Conservation (phyloP, 2,113 vertebrate species). For the Tupaia tana region DNA sequence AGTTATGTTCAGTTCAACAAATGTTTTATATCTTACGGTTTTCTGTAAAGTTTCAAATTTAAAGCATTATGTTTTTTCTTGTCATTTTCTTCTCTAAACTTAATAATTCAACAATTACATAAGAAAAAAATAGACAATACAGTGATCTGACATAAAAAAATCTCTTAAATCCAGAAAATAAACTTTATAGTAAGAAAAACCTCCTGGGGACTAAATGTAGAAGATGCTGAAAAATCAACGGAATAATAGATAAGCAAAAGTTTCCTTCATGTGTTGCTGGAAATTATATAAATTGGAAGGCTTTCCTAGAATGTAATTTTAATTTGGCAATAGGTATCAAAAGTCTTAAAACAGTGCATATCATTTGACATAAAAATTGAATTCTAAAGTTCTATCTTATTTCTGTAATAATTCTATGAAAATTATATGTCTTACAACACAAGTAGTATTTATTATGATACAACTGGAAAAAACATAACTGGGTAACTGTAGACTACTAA, state of each 20-base stretch:
- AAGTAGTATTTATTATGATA: not conserved
- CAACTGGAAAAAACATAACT: not conserved
- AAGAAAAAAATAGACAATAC: too few relatives aligned
- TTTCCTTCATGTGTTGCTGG: not conserved
- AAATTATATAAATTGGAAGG: not conserved
- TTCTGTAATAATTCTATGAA: not conserved
- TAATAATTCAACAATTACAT: too few relatives aligned
- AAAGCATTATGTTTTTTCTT: too few relatives aligned
- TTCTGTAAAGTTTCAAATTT: too few relatives aligned
- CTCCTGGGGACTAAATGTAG: not conserved
- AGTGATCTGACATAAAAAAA: too few relatives aligned
- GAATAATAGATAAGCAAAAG: not conserved
- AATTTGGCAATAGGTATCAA: not conserved
- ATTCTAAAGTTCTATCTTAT: not conserved
- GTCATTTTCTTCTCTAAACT: too few relatives aligned
- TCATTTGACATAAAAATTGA: not conserved
- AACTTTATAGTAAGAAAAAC: not conserved
- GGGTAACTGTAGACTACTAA: not conserved
- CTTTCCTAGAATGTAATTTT: not conserved
- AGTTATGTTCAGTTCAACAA: too few relatives aligned
- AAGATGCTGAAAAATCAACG: not conserved
- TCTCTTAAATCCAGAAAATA: not conserved
- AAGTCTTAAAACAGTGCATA: not conserved
- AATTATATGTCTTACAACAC: not conserved
- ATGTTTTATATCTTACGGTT: too few relatives aligned